These are phyloP conservation scores for Tenthredo notha DNA, from an alignment of 2,888 invertebrate species.

Conservation along the genomic window DNA sequence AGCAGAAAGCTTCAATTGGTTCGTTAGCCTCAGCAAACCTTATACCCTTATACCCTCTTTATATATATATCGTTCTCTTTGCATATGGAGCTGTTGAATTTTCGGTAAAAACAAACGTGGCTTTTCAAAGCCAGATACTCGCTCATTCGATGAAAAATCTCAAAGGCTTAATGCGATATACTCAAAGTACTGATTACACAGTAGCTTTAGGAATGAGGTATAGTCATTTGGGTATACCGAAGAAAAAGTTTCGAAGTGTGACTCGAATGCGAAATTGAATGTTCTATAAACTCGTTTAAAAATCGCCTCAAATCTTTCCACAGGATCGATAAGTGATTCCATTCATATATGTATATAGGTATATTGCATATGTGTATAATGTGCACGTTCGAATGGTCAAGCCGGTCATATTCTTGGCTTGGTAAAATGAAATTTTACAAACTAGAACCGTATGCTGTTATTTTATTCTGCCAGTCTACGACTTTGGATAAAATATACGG, in stretches of 20 bases:
- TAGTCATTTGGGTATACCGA: not conserved
- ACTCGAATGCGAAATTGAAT: not conserved
- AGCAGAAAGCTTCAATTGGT: constrained; percentile 7
- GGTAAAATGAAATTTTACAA: not conserved
- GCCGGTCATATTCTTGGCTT: not conserved
- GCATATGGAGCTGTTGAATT: not conserved
- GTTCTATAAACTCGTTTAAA: not conserved
- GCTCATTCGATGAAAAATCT: constrained; percentile 14
- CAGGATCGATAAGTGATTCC: not conserved
- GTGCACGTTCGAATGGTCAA: constrained; percentile 3
- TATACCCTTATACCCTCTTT: not conserved
- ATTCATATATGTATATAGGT: not conserved
- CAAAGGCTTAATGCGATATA: constrained; percentile 7
- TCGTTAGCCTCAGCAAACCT: constrained; percentile 40
- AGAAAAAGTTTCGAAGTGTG: not conserved
- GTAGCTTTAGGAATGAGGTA: not conserved
- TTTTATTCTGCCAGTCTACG: not conserved
- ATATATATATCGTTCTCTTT: not conserved
- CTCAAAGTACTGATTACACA: constrained; percentile 16
- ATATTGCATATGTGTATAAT: not conserved
- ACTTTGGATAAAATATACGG: not conserved
- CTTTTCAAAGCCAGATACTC: not conserved
- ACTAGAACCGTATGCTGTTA: not conserved
- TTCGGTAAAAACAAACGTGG: not conserved
- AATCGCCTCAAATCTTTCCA: not conserved